Conservation (phyloP, 1,140 invertebrate genomes). For the Micrasema minimum region DNA sequence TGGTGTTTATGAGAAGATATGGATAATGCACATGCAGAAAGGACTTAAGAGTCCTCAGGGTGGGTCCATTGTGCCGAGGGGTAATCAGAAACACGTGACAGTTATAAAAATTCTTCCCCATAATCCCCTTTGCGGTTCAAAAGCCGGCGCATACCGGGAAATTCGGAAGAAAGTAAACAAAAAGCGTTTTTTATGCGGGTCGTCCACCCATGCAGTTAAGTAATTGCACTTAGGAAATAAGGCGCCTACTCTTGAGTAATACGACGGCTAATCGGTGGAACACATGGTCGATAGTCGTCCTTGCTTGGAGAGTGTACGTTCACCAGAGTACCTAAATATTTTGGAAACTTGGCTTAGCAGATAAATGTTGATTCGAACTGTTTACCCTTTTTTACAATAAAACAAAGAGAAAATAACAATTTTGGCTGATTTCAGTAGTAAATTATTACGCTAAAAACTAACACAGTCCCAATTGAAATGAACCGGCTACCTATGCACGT, state of each 20-base stretch:
- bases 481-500: too few relatives aligned
- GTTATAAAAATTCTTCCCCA: slow-evolving; percentile 11
- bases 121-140: slow-evolving; percentile 4
- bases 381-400: too few relatives aligned
- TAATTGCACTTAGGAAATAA: slow-evolving; percentile 17
- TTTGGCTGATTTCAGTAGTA: too few relatives aligned
- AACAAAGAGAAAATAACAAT: too few relatives aligned
- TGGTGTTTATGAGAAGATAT: slow-evolving; percentile 22
- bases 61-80: slow-evolving; percentile 1
- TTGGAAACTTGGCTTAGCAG: too few relatives aligned
- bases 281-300: too few relatives aligned
- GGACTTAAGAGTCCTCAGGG: neutral
- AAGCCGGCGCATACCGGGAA: slow-evolving; percentile 15
- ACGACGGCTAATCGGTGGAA: too few relatives aligned
- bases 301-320: too few relatives aligned
- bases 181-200: neutral
- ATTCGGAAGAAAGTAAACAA: slow-evolving; percentile 17
- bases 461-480: too few relatives aligned
- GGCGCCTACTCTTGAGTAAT: slow-evolving; percentile 13
- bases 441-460: too few relatives aligned
- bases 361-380: too few relatives aligned
- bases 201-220: neutral
- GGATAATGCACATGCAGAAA: slow-evolving; percentile 4
- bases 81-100: slow-evolving; percentile 41
- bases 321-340: too few relatives aligned